These are phyloP conservation scores for Barbus barbus DNA, from an alignment of 2,113 vertebrate species.

Conservation along the genomic window DNA sequence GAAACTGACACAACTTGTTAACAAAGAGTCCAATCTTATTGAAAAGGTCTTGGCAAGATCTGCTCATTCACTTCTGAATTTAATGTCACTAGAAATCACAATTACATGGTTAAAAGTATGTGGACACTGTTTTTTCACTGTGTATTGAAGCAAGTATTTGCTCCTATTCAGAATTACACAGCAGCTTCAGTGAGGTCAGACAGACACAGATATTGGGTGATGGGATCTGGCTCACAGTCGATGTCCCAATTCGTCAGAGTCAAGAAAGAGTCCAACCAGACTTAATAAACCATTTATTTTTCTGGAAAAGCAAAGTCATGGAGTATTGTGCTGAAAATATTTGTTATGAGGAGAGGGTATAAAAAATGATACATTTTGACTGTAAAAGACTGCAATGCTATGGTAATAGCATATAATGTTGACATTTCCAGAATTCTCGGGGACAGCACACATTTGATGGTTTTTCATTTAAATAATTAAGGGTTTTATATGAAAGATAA, in stretches of 20 bases:
- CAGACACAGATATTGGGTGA: not conserved
- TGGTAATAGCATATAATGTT: no score
- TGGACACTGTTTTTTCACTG: not conserved
- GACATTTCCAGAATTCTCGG: no score
- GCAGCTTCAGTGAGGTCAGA: not conserved
- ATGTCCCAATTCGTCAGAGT: not conserved
- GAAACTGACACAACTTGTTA: slow-evolving; percentile 99
- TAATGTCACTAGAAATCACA: slow-evolving; percentile 31
- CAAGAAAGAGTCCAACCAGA: not conserved
- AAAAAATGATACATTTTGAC: no score
- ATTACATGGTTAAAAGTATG: not conserved
- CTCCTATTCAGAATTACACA: no score
- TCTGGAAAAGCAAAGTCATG: no score
- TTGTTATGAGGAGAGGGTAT: no score
- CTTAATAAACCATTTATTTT: not conserved
- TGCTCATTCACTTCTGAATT: slow-evolving; percentile 63
- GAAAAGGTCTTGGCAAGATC: slow-evolving; percentile 89
- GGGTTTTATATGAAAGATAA: no score
- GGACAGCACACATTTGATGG: no score
- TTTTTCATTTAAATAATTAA: no score
- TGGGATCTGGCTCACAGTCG: not conserved
- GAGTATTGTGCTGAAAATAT: not conserved
- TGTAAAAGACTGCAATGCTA: no score
- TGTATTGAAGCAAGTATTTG: not conserved
- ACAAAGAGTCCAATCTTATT: slow-evolving; percentile 99